Evolutionary conservation across 2,797 vertebrate genomes (phyloP).

Genomic region (Forpus xanthops): DNA sequence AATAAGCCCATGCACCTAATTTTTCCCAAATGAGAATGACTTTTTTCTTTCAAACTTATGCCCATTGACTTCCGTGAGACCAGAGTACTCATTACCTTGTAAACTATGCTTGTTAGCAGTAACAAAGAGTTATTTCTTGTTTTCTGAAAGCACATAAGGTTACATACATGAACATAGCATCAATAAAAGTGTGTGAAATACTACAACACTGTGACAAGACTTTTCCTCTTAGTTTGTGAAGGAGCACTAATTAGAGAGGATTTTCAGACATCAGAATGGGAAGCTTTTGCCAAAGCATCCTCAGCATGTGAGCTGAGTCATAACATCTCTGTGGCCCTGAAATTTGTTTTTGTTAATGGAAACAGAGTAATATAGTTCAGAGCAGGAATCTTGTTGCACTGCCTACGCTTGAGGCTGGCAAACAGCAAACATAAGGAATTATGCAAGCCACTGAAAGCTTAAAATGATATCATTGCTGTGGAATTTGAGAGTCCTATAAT

Average conservation of each 20-base stretch:
- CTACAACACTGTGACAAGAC: background rate
- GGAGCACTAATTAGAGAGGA: conserved; percentile 34
- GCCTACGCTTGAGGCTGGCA: background rate
- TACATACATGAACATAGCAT: background rate
- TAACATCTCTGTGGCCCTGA: conserved; percentile 3
- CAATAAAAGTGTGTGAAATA: background rate
- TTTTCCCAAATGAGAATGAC: background rate
- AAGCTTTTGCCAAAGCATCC: background rate
- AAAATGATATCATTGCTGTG: background rate
- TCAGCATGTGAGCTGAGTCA: conserved; percentile 43
- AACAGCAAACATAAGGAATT: conserved; percentile 14
- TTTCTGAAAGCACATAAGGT: conserved; percentile 15
- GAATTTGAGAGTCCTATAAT: conserved; percentile 15
- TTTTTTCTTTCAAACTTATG: background rate
- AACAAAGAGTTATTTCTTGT: background rate
- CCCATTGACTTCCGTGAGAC: background rate
- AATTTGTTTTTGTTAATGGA: conserved; percentile 51
- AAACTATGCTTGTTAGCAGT: background rate
- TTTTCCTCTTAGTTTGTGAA: background rate
- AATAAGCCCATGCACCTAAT: background rate
- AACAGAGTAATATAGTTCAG: background rate
- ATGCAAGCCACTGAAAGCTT: background rate
- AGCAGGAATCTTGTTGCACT: conserved; percentile 20
- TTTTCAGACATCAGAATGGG: conserved; percentile 1
- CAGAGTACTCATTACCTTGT: background rate